Percentiles rank a stretch among this genome's conserved stretches.
Evolutionary conservation across 2,797 vertebrate genomes (phyloP).

Genomic region (Vireo griseus): DNA sequence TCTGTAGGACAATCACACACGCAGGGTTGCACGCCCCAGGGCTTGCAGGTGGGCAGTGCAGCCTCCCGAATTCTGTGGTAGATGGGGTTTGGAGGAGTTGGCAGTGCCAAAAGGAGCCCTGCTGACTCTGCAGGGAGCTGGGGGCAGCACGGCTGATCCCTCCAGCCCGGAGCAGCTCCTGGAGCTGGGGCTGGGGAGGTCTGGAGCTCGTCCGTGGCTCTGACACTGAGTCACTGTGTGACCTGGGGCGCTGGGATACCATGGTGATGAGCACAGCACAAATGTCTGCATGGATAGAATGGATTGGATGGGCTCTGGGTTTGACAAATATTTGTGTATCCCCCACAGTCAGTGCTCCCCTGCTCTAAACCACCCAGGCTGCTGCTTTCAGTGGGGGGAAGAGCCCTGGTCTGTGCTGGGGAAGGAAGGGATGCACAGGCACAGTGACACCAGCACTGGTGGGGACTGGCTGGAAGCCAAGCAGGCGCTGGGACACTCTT

Average conservation of each 20-base stretch:
- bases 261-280: constrained; percentile 60
- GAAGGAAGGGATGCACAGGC: background rate
- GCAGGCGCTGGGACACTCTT: background rate
- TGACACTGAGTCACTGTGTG: constrained; percentile 56
- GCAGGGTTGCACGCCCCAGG: background rate
- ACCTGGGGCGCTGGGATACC: constrained; percentile 11
- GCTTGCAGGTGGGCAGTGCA: background rate
- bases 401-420: background rate
- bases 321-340: background rate
- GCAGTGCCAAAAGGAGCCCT: background rate
- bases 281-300: constrained; percentile 32
- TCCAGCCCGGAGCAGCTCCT: background rate
- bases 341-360: background rate
- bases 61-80: background rate
- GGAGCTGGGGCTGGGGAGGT: background rate
- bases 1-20: rapidly evolving
- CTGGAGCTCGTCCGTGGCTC: constrained; percentile 14
- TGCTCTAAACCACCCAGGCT: background rate
- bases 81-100: background rate
- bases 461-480: background rate
- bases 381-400: background rate
- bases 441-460: rapidly evolving
- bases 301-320: background rate
- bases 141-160: background rate
- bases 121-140: background rate